phyloP scores from a whole-genome alignment of 1,140 invertebrate genomes.

The Ridgeia piscesae region DNA sequence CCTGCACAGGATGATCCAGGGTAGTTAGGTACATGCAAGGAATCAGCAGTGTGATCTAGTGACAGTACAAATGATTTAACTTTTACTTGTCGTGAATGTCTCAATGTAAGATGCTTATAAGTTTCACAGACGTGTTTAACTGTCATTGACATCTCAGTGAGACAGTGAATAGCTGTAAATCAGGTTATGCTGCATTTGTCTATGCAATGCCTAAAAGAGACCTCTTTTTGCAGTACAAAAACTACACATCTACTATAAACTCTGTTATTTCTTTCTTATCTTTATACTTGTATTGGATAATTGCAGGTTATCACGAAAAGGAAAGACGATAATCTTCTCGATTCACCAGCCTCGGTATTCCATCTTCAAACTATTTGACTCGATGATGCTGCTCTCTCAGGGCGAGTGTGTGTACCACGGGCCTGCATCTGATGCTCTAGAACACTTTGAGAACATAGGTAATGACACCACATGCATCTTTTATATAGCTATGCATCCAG shows the following conservation, averaged over 20 bases:
- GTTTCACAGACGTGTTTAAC: too few relatives aligned
- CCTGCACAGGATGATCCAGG: too few relatives aligned
- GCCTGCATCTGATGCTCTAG: slow-evolving; percentile 40
- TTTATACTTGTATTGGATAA: slow-evolving; percentile 17
- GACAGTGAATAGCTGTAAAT: too few relatives aligned
- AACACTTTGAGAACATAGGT: slow-evolving; percentile 50
- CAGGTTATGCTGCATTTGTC: neutral
- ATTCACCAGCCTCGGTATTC: slow-evolving; percentile 58
- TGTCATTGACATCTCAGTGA: too few relatives aligned
- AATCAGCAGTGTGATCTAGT: too few relatives aligned
- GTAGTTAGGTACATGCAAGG: too few relatives aligned
- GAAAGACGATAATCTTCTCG: slow-evolving; percentile 55
- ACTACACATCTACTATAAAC: neutral
- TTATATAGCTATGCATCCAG: neutral
- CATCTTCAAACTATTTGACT: slow-evolving; percentile 55
- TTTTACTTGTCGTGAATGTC: too few relatives aligned
- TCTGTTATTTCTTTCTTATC: neutral
- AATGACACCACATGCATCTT: neutral
- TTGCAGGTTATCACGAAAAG: slow-evolving; percentile 47
- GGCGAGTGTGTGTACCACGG: slow-evolving; percentile 54
- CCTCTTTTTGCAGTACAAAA: neutral
- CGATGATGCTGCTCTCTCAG: slow-evolving; percentile 45
- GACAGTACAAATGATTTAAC: too few relatives aligned
- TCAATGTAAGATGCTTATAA: too few relatives aligned
- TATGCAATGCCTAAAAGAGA: neutral